These are phyloP conservation scores for Cinara cedri DNA, from an alignment of 2,888 invertebrate species.

Conservation along the genomic window DNA sequence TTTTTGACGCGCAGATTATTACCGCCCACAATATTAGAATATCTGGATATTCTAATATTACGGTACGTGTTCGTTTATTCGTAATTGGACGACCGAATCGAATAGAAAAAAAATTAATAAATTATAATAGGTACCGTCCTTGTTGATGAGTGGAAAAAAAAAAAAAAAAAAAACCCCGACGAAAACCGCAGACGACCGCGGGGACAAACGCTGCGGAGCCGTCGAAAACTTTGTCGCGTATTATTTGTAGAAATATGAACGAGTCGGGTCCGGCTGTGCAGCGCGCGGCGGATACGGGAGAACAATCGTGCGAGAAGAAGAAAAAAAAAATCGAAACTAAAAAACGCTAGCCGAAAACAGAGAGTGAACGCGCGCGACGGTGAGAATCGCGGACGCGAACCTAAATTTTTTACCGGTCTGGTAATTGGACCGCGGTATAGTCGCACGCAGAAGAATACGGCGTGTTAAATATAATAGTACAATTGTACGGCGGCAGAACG, in stretches of 20 bases:
- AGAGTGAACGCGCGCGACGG: neutral
- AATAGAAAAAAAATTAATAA: neutral
- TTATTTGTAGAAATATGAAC: too few relatives aligned
- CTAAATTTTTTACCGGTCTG: conserved; percentile 39
- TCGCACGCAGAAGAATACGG: neutral
- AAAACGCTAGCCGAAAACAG: neutral
- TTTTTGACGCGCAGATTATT: neutral
- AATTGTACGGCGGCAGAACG: neutral
- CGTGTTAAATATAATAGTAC: neutral
- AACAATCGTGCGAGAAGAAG: too few relatives aligned
- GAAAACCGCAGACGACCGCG: conserved; percentile 9
- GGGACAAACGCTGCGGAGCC: too few relatives aligned
- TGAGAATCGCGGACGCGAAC: neutral
- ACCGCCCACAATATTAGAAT: too few relatives aligned
- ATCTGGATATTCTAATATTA: too few relatives aligned
- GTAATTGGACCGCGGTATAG: conserved; percentile 16
- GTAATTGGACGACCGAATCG: conserved; percentile 1
- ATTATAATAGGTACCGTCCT: neutral
- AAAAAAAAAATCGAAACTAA: too few relatives aligned
- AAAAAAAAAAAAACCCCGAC: too few relatives aligned
- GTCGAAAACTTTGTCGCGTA: neutral
- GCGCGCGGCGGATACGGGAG: too few relatives aligned
- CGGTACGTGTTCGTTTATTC: neutral
- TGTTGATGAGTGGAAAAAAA: too few relatives aligned
- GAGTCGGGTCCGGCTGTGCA: too few relatives aligned